Percentiles rank a stretch among this genome's conserved stretches.
Conservation (phyloP, 2,113 vertebrate species). For the Melanerpes formicivorus region DNA sequence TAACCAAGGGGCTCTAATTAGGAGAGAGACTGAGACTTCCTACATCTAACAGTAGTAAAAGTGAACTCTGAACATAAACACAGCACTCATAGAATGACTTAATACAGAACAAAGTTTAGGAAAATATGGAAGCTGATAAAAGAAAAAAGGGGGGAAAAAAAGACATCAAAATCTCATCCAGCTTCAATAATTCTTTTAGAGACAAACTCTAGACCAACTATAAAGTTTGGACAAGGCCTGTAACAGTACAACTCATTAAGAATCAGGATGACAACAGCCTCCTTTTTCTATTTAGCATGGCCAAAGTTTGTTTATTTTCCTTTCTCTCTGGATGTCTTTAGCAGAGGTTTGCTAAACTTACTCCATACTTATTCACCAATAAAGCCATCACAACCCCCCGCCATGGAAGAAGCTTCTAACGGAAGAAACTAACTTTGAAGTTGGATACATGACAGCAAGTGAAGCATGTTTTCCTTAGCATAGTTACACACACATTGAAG, state of each 20-base stretch:
- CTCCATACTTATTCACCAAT: not conserved
- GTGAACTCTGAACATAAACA: rapidly evolving
- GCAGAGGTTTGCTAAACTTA: not conserved
- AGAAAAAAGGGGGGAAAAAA: not conserved
- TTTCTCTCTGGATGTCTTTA: not conserved
- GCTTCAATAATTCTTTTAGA: not conserved
- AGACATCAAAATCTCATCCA: not conserved
- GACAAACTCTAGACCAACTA: not conserved
- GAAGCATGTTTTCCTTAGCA: not conserved
- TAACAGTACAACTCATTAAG: not conserved
- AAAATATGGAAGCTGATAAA: not conserved
- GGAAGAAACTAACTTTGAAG: not conserved
- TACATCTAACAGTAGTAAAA: not conserved
- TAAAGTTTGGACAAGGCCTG: not conserved
- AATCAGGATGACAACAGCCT: not conserved
- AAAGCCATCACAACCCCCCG: not conserved
- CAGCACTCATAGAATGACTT: not conserved
- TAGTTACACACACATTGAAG: not conserved
- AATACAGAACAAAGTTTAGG: not conserved
- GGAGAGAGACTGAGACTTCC: not conserved
- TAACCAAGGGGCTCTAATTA: not conserved
- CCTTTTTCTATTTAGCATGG: not conserved
- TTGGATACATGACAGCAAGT: not conserved
- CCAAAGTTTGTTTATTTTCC: not conserved
- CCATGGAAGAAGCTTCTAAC: not conserved